Conservation (phyloP, 2,113 vertebrate species). For the Budorcas taxicolor region DNA sequence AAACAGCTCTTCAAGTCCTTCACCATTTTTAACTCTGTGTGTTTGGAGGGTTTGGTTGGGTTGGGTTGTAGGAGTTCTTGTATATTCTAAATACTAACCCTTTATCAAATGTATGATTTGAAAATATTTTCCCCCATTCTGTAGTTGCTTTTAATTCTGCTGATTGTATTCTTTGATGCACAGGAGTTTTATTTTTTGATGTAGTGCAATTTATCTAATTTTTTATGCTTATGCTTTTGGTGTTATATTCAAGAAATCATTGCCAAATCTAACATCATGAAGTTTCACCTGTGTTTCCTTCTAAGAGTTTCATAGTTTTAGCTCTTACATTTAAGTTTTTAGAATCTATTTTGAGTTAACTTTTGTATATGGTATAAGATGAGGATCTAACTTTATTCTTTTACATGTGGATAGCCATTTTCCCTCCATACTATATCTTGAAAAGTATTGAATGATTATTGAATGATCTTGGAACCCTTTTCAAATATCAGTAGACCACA, state of each 20-base stretch:
- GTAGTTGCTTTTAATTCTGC: neutral
- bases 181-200: neutral
- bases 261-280: neutral
- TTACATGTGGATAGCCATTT: neutral
- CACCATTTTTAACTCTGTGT: neutral
- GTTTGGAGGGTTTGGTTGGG: neutral
- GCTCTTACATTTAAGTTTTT: neutral
- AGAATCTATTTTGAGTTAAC: neutral
- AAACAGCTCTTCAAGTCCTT: neutral
- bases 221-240: neutral
- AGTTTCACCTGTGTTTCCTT: neutral
- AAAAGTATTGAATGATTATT: neutral
- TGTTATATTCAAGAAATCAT: neutral
- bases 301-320: neutral
- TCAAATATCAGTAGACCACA: neutral
- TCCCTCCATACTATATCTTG: neutral
- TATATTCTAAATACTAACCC: neutral
- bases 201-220: neutral
- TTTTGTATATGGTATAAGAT: neutral
- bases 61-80: neutral
- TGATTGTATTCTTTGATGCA: neutral
- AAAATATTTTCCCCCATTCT: neutral
- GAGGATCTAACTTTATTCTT: neutral
- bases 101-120: neutral
- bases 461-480: neutral